Conservation (phyloP, 2,888 invertebrate species). For the Leptopilina syphax region DNA sequence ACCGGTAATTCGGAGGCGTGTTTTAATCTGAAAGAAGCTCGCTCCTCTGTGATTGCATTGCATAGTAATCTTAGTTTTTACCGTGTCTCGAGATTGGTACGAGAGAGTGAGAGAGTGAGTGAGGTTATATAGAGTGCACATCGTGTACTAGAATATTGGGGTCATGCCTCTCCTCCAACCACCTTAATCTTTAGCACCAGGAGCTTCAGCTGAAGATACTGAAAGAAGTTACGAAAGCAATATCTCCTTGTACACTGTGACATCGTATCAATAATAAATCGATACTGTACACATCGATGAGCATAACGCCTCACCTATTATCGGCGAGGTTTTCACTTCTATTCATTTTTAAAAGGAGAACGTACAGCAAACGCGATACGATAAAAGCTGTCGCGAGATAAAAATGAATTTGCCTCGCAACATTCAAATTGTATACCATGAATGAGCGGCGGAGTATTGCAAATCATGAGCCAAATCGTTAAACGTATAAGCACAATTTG, state of each 20-base stretch:
- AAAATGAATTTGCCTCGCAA: neutral
- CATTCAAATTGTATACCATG: neutral
- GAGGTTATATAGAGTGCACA: conserved; percentile 41
- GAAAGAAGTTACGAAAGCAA: conserved; percentile 40
- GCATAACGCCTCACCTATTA: conserved; percentile 25
- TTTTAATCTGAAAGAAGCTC: conserved; percentile 67
- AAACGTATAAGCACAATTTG: too few species aligned
- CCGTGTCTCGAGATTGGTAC: conserved; percentile 64
- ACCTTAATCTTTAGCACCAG: conserved; percentile 34
- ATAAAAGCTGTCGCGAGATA: conserved; percentile 26
- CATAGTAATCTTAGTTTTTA: conserved; percentile 74
- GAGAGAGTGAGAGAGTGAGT: neutral
- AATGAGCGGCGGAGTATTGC: too few species aligned
- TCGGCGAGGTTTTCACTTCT: conserved; percentile 18
- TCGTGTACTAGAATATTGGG: conserved; percentile 39
- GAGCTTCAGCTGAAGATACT: conserved; percentile 9
- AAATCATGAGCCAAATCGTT: too few species aligned
- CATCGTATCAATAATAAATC: conserved; percentile 33
- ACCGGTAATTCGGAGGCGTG: conserved; percentile 61
- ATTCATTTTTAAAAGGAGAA: conserved; percentile 28
- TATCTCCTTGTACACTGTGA: conserved; percentile 32
- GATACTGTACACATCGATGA: conserved; percentile 29
- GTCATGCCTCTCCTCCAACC: conserved; percentile 8
- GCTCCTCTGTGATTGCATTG: conserved; percentile 69
- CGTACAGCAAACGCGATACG: conserved; percentile 27